phyloP scores from a whole-genome alignment of 2,797 vertebrate species.

The Mastacembelus armatus region DNA sequence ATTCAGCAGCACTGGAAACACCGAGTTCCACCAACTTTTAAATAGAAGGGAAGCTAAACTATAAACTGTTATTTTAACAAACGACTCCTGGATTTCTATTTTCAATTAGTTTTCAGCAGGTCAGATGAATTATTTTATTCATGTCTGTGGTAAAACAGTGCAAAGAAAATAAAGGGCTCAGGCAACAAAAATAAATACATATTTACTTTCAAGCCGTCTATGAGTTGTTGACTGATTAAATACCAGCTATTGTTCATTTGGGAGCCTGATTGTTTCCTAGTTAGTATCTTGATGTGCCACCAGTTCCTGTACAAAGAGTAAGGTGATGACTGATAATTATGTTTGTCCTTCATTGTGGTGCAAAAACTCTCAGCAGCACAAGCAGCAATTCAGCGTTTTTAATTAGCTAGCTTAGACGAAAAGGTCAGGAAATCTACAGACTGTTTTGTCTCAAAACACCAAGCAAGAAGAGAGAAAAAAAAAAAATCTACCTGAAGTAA shows the following conservation, averaged over 20 bases:
- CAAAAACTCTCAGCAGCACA: slow-evolving; percentile 3
- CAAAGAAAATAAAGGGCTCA: too few species aligned
- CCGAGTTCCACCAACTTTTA: too few species aligned
- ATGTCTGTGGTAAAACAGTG: too few species aligned
- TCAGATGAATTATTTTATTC: too few species aligned
- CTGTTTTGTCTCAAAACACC: slow-evolving; percentile 14
- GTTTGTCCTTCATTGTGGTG: slow-evolving; percentile 55
- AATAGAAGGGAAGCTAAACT: too few species aligned
- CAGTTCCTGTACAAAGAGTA: slow-evolving; percentile 19
- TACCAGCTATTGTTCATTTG: slow-evolving; percentile 31
- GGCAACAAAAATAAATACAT: too few species aligned
- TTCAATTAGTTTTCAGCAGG: too few species aligned
- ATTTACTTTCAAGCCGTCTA: not conserved
- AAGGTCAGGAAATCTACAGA: slow-evolving; percentile 42
- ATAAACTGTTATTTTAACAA: too few species aligned
- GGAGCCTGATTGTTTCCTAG: slow-evolving; percentile 18
- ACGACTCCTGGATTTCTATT: too few species aligned
- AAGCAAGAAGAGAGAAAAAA: not conserved
- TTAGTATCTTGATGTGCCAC: slow-evolving; percentile 36
- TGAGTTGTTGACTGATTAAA: slow-evolving; percentile 27
- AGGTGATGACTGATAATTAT: slow-evolving; percentile 47
- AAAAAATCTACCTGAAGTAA: not conserved
- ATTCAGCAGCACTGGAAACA: too few species aligned
- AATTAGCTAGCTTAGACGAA: slow-evolving; percentile 34
- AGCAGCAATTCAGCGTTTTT: slow-evolving; percentile 42